These are phyloP conservation scores for Sardinella longiceps DNA, from an alignment of 2,797 vertebrate species.

Conservation along the genomic window DNA sequence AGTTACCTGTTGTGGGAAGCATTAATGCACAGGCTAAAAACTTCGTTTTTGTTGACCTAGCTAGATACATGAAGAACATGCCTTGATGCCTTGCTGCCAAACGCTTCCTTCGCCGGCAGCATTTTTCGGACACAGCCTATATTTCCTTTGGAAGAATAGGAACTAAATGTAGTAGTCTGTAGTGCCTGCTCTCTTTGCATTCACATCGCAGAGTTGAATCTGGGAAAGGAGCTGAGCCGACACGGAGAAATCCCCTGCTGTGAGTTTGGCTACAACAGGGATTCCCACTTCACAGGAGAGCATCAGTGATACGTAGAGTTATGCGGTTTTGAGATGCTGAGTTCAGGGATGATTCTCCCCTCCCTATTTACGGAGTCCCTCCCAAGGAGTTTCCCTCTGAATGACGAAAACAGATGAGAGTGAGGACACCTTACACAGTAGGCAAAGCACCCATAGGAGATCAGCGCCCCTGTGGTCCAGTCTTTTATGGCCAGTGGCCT, in stretches of 20 bases:
- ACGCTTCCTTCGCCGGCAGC: no score
- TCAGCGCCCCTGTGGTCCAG: background rate
- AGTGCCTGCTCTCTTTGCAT: background rate
- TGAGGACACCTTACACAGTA: background rate
- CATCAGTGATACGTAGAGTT: background rate
- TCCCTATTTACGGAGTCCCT: background rate
- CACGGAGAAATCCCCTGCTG: background rate
- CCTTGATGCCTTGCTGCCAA: no score
- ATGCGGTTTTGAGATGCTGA: background rate
- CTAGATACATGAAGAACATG: no score
- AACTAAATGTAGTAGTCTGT: no score
- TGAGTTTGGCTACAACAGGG: background rate
- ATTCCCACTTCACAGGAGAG: background rate
- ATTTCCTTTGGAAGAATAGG: background rate
- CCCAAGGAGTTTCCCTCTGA: background rate
- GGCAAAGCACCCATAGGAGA: background rate
- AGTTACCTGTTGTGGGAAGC: no score
- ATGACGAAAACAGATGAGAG: background rate
- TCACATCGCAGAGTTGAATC: background rate
- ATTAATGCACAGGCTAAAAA: no score
- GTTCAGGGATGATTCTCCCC: no score
- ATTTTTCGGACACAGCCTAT: background rate
- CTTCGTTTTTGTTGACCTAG: no score
- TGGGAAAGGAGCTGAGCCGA: background rate
- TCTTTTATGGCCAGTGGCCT: conserved; percentile 22